Evolutionary conservation across 35 echinoderm and acorn worm species (phyloP).

Genomic region (Holothuria glaberrima): DNA sequence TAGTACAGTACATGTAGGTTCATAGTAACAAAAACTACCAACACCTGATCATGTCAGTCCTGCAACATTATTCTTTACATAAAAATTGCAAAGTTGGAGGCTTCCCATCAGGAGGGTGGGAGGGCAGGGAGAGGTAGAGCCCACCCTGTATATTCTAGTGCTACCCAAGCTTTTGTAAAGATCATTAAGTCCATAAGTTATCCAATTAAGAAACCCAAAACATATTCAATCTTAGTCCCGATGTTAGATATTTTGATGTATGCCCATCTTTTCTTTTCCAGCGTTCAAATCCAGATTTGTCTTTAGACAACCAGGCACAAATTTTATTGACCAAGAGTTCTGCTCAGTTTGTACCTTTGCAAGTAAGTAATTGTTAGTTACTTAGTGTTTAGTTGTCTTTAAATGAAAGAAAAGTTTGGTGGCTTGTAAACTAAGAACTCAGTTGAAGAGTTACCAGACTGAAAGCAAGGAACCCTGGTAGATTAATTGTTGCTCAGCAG

Average conservation of each 20-base stretch:
- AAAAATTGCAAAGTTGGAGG: no score
- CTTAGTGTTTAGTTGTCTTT: not conserved
- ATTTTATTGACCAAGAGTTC: not conserved
- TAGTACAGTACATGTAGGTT: not conserved
- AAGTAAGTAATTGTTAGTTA: not conserved
- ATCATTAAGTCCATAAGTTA: not conserved
- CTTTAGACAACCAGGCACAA: not conserved
- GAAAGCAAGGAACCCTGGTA: no score
- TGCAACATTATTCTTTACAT: not conserved
- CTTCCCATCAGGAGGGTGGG: no score
- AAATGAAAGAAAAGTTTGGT: no score
- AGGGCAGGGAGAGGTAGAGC: no score
- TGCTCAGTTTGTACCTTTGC: slow-evolving; percentile 22
- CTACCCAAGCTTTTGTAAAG: not conserved
- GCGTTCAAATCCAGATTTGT: not conserved
- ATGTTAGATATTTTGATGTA: not conserved
- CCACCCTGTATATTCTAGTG: no score
- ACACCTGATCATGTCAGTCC: not conserved
- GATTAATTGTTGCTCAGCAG: no score
- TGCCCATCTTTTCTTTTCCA: not conserved
- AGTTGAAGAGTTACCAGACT: no score
- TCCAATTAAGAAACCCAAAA: not conserved
- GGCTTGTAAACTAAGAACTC: no score
- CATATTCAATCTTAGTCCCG: not conserved
- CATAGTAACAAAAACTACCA: not conserved